These are phyloP conservation scores for Antennarius maculatus DNA, from an alignment of 2,797 vertebrate species.

Conservation along the genomic window DNA sequence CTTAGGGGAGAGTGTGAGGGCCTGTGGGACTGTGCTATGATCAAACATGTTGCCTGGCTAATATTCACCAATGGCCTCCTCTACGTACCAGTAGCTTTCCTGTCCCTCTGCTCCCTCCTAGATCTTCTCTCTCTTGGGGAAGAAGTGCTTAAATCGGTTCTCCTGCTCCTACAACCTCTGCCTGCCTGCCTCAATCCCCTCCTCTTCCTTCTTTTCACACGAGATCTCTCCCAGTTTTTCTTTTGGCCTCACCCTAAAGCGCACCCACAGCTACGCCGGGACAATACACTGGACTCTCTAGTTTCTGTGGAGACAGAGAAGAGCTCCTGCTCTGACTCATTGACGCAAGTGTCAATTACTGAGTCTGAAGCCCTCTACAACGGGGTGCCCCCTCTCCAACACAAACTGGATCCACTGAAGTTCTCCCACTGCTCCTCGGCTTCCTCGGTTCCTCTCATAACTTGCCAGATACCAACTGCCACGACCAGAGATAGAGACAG, in stretches of 20 bases:
- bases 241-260: conserved; percentile 80
- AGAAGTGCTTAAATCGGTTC: conserved; percentile 90
- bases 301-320: conserved; percentile 87
- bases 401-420: conserved; percentile 68
- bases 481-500: conserved; percentile 70
- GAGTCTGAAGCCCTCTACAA: conserved; percentile 80
- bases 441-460: conserved; percentile 84
- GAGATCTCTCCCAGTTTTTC: conserved; percentile 87
- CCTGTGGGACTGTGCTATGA: conserved; percentile 93
- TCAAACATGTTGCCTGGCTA: conserved; percentile 94
- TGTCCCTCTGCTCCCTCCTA: conserved; percentile 91
- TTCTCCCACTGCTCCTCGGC: conserved; percentile 76
- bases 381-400: conserved; percentile 58
- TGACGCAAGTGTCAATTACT: conserved; percentile 86
- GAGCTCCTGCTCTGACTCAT: conserved; percentile 91
- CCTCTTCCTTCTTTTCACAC: conserved; percentile 93
- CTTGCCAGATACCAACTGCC: conserved; percentile 78
- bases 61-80: conserved; percentile 95
- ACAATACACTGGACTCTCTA: conserved; percentile 76
- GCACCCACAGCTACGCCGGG: conserved; percentile 67
- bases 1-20: conserved; percentile 88
- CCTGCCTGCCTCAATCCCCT: conserved; percentile 93
- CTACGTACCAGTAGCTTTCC: conserved; percentile 94
- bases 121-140: conserved; percentile 90
- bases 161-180: conserved; percentile 91